These are phyloP conservation scores for Linyphia triangularis DNA, from an alignment of 2,888 invertebrate genomes.

Conservation along the genomic window DNA sequence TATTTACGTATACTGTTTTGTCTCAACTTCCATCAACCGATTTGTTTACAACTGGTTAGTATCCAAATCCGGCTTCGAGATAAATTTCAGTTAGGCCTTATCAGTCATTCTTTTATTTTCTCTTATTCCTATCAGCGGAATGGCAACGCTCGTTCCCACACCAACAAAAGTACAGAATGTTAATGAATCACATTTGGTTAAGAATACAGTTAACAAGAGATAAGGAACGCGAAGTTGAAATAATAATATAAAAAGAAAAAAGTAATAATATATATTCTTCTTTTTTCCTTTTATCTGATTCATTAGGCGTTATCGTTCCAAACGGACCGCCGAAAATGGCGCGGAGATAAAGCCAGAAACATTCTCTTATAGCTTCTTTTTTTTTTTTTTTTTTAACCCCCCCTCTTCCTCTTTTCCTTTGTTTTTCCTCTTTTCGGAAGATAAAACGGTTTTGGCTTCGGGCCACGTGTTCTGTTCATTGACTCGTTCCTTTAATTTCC, in stretches of 20 bases:
- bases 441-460: conserved; percentile 47
- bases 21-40: conserved; percentile 12
- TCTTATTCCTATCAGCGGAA: conserved; percentile 21
- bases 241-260: too few relatives aligned
- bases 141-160: conserved; percentile 19
- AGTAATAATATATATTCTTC: conserved; percentile 18
- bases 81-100: not conserved
- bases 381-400: not conserved
- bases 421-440: not conserved
- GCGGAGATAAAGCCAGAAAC: conserved; percentile 39
- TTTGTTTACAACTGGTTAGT: conserved; percentile 42
- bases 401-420: conserved; percentile 5
- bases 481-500: conserved; percentile 59
- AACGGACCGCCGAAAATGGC: conserved; percentile 31
- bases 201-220: conserved; percentile 19
- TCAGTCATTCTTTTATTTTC: not conserved
- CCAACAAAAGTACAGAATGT: conserved; percentile 28
- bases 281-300: conserved; percentile 56
- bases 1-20: too few relatives aligned
- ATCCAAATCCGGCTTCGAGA: not conserved
- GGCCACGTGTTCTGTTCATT: conserved; percentile 32
- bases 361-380: conserved; percentile 23
- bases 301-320: conserved; percentile 46
- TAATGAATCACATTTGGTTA: conserved; percentile 56
- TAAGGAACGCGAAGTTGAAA: not conserved